phyloP scores from a whole-genome alignment of 2,888 invertebrate species.

The Emesis russula region DNA sequence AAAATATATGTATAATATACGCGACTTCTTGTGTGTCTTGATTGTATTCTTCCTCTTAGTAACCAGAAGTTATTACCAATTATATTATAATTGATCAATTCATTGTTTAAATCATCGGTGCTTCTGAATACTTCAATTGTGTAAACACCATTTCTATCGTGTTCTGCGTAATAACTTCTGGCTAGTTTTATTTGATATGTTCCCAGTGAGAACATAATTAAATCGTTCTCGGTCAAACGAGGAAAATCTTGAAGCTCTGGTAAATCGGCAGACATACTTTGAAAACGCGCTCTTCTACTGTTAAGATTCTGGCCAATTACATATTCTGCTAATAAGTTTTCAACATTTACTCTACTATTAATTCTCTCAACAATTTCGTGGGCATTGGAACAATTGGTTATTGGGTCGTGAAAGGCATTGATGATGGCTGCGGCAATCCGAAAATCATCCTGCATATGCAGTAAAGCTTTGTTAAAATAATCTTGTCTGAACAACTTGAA shows the following conservation, averaged over 20 bases:
- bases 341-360: conserved; percentile 39
- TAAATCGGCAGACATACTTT: conserved; percentile 29
- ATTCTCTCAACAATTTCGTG: conserved; percentile 44
- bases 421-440: conserved; percentile 46
- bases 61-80: conserved; percentile 32
- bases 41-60: conserved; percentile 34
- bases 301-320: conserved; percentile 41
- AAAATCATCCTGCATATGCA: conserved; percentile 40
- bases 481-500: conserved; percentile 44
- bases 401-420: conserved; percentile 39
- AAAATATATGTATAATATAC: conserved; percentile 7
- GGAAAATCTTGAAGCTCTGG: conserved; percentile 42
- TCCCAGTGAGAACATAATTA: conserved; percentile 35
- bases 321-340: conserved; percentile 44
- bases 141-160: conserved; percentile 36
- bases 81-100: conserved; percentile 30
- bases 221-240: conserved; percentile 30
- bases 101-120: conserved; percentile 29
- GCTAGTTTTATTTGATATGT: conserved; percentile 33
- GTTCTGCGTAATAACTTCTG: conserved; percentile 33
- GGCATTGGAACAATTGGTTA: conserved; percentile 46
- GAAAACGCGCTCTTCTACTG: conserved; percentile 35
- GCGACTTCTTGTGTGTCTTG: conserved; percentile 18
- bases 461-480: conserved; percentile 39
- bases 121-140: conserved; percentile 36